A percentile compares a stretch with the other conserved stretches of the same genome.
phyloP scores from a whole-genome alignment of 2,888 invertebrate species.

The Acrobasis consociella region DNA sequence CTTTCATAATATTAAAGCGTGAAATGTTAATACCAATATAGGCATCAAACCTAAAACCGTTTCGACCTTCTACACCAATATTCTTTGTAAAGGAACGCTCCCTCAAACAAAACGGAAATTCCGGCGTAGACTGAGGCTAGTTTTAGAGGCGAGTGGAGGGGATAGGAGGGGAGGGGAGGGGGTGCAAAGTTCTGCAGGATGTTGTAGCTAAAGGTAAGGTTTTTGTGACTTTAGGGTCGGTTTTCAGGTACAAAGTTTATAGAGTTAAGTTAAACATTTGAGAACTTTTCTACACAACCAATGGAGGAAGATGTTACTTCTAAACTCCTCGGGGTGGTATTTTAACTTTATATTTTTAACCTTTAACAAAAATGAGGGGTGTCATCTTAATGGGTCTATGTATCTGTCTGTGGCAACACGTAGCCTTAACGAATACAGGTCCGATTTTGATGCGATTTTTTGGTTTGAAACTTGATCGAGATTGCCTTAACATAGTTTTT shows the following conservation, averaged over 20 bases:
- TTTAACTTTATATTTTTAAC: too few species aligned
- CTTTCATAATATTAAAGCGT: too few species aligned
- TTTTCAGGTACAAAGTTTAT: constrained; percentile 2
- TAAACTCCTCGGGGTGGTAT: too few species aligned
- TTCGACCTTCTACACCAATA: constrained; percentile 19
- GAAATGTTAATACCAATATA: too few species aligned
- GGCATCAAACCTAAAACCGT: background rate
- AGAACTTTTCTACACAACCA: background rate
- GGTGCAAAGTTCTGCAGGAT: constrained; percentile 10
- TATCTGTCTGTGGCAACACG: too few species aligned
- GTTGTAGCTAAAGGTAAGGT: constrained; percentile 17
- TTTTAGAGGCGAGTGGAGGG: constrained; percentile 40
- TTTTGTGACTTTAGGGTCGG: constrained; percentile 2
- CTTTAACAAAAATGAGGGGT: too few species aligned
- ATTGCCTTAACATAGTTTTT: too few species aligned
- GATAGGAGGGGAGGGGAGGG: constrained; percentile 13
- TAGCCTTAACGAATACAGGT: too few species aligned
- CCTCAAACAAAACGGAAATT: constrained; percentile 56
- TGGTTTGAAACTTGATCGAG: too few species aligned
- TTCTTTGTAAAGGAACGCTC: constrained; percentile 37
- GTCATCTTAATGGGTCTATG: too few species aligned
- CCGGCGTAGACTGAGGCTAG: constrained; percentile 53
- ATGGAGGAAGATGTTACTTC: too few species aligned
- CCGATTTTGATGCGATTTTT: too few species aligned
- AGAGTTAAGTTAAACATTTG: background rate